These are phyloP conservation scores for Drosophila neotestacea DNA, from an alignment of 2,888 invertebrate species.

Conservation along the genomic window DNA sequence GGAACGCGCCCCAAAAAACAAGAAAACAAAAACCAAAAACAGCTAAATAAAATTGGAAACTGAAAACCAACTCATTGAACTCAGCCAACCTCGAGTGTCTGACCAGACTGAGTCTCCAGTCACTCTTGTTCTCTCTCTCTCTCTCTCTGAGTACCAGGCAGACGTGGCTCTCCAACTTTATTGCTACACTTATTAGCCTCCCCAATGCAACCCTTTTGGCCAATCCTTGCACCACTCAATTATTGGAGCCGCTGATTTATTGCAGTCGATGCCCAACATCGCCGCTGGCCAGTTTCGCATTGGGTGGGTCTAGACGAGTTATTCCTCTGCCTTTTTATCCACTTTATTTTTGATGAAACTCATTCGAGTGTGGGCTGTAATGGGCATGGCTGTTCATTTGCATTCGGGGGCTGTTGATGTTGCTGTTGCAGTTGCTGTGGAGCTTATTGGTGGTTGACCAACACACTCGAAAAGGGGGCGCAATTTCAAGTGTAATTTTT, in stretches of 20 bases:
- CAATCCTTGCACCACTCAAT: constrained; percentile 66
- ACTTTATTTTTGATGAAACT: constrained; percentile 21
- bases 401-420: constrained; percentile 44
- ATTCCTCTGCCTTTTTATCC: constrained; percentile 54
- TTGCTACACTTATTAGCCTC: constrained; percentile 67
- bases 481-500: constrained; percentile 67
- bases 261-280: constrained; percentile 54
- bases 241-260: constrained; percentile 77
- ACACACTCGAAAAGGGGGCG: constrained; percentile 35
- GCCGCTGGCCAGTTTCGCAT: constrained; percentile 47
- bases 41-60: constrained; percentile 3
- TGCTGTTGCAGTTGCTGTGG: constrained; percentile 22
- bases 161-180: constrained; percentile 61
- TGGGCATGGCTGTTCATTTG: constrained; percentile 68
- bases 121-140: background rate
- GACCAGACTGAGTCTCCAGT: constrained; percentile 62
- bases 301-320: constrained; percentile 63
- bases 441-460: constrained; percentile 62
- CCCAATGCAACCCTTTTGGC: constrained; percentile 41
- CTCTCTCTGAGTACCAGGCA: constrained; percentile 23
- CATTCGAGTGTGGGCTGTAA: constrained; percentile 25
- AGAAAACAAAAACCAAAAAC: background rate
- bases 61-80: constrained; percentile 61
- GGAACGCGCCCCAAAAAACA: constrained; percentile 15
- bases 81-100: constrained; percentile 68